These are phyloP conservation scores for Platichthys stellatus DNA, from an alignment of 2,113 vertebrate genomes.

Conservation along the genomic window DNA sequence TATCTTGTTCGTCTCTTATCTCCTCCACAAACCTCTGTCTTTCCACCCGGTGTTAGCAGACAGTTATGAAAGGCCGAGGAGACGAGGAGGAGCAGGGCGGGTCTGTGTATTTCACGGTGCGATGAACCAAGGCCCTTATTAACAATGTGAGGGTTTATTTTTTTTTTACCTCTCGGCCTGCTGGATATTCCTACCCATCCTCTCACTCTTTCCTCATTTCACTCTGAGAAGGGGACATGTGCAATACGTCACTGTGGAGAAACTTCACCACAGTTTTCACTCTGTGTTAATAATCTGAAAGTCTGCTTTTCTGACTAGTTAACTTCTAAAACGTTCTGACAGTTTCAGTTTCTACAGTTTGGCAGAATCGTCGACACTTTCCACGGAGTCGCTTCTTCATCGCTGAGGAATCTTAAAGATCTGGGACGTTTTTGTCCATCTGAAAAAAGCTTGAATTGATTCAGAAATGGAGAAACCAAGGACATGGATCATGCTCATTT, in stretches of 20 bases:
- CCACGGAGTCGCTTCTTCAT: conserved; percentile 18
- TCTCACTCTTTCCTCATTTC: conserved; percentile 38
- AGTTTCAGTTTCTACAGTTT: not conserved
- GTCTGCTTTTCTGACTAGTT: not conserved
- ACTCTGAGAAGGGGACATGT: conserved; percentile 8
- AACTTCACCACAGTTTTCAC: conserved; percentile 6
- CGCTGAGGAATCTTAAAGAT: not conserved
- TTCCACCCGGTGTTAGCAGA: conserved; percentile 47
- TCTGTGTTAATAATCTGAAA: not conserved
- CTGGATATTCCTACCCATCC: conserved; percentile 41
- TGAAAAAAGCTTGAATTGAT: not conserved
- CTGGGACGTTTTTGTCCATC: not conserved
- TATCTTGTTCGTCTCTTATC: not conserved
- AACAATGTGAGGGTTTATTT: conserved; percentile 65
- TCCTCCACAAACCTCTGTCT: conserved; percentile 10
- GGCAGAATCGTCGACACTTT: not conserved
- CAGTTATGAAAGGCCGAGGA: conserved; percentile 41
- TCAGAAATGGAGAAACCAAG: conserved; percentile 27
- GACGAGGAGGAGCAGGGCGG: conserved; percentile 57
- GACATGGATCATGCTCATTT: conserved; percentile 42
- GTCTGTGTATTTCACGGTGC: conserved; percentile 55
- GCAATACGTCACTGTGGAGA: conserved; percentile 2
- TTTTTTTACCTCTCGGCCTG: conserved; percentile 49
- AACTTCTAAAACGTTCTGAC: not conserved
- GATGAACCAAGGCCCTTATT: conserved; percentile 64